Base-by-base conservation (phyloP, 2,888 invertebrate species). In the Ditylenchus weischeri region DNA sequence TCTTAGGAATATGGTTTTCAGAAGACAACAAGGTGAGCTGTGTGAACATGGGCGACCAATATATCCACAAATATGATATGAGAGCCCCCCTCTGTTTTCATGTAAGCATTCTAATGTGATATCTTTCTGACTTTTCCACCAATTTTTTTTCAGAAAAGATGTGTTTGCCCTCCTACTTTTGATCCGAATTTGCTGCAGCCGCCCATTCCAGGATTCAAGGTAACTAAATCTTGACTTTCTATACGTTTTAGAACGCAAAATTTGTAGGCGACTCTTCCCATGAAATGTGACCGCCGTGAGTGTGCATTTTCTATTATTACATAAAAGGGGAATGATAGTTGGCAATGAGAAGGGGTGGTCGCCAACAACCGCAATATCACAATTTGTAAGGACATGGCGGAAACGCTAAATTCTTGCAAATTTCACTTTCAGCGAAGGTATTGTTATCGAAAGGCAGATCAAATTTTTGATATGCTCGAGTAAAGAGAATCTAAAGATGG, bases 81-180 rank as follows among this genome's bases (percentile, higher is more conserved):
- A 65, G 66, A 10, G 62, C 66, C 29, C 79, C 79, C 0, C 65
- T 72, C 10, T 79, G 79, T 62, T 74, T 76, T 57, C 65, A 69
- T 54, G 77, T 76, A 58, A 36, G 61, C 59, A 51, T 29, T 43
- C 51, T 57, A 18, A 4, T 7, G 5, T 15, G 23, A 4, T 50
- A 13, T n/a, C 23, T 69, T 3, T 29, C 29, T 2, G 29, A 29
- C 29, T 29, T 29, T 60, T 60, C 3, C 29, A 2, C 23, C 23
- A 23, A n/a, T 57, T 68, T 15, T 18, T 21, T 72, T 78, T 18
- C 71, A 79, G 77, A 72, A 68, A 43, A 69, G 72, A 59, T 81
- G 81, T 65, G 72, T 79, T 21, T 81, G 81, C 67, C 81, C 81
- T 13, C 81, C 81, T 18, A 76, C 75, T 66, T 81, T 79, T 71